These are phyloP conservation scores for Sogatella furcifera DNA, from an alignment of 1,140 invertebrate genomes.

Conservation along the genomic window DNA sequence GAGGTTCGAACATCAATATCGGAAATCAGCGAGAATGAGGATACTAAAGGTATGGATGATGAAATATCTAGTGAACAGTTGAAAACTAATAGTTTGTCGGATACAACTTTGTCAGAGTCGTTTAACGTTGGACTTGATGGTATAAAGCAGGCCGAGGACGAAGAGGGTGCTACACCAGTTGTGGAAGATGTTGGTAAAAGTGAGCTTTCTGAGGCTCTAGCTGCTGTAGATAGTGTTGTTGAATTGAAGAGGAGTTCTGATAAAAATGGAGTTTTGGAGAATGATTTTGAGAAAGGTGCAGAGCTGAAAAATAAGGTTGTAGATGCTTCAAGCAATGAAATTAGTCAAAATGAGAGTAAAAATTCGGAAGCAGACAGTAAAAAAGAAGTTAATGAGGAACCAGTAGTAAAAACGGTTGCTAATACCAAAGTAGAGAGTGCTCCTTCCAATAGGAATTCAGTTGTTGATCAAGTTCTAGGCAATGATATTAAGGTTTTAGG, in stretches of 20 bases:
- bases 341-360: no score
- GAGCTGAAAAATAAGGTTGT: no score
- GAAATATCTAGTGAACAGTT: conserved; percentile 20
- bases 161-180: not conserved
- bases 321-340: no score
- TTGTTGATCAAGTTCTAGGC: not conserved
- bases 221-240: no score
- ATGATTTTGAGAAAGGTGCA: no score
- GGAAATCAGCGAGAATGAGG: not conserved
- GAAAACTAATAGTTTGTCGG: conserved; percentile 21
- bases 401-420: not conserved
- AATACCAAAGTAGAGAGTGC: not conserved
- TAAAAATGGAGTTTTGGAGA: no score
- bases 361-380: no score
- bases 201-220: no score
- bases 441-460: not conserved
- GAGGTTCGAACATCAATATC: not conserved
- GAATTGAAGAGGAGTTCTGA: no score
- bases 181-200: not conserved
- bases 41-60: conserved; percentile 11
- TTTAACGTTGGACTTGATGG: conserved; percentile 13
- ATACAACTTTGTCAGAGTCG: conserved; percentile 18
- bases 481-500: not conserved
- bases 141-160: conserved; percentile 8
- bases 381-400: not conserved